These are phyloP conservation scores for Andricus curvator DNA, from an alignment of 2,888 invertebrate species.

Conservation along the genomic window DNA sequence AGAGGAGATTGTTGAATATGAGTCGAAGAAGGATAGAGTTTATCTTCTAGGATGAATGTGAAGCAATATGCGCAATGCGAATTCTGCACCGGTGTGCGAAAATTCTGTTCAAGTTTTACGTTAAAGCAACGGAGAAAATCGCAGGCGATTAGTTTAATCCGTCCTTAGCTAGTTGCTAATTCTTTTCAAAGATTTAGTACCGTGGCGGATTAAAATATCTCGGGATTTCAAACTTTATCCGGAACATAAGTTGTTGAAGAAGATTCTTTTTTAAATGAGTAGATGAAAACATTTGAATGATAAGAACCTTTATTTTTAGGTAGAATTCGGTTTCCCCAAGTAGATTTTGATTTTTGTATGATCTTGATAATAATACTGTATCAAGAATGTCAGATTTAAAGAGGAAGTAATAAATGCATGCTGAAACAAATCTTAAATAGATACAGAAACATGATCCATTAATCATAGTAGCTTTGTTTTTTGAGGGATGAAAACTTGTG, in stretches of 20 bases:
- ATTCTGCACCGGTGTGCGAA: neutral
- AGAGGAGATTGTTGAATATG: slow-evolving; percentile 8
- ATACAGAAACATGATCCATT: neutral
- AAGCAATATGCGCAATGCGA: slow-evolving; percentile 28
- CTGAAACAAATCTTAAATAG: neutral
- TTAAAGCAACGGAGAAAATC: neutral
- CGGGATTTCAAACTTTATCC: no score
- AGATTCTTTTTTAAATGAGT: no score
- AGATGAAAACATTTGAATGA: no score
- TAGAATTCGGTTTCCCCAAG: no score
- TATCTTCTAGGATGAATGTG: slow-evolving; percentile 22
- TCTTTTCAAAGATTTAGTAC: neutral
- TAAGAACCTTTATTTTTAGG: no score
- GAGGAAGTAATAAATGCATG: slow-evolving; percentile 18
- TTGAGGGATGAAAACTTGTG: neutral
- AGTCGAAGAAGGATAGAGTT: neutral
- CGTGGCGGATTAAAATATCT: no score
- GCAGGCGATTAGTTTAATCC: neutral
- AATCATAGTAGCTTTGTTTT: slow-evolving; percentile 21
- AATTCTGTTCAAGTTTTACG: neutral
- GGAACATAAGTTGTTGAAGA: no score
- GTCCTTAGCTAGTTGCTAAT: neutral
- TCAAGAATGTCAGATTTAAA: neutral
- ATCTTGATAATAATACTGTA: neutral
- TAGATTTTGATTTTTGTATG: no score